phyloP scores from a whole-genome alignment of 2,113 vertebrate species.

The Pterocles burchelli region DNA sequence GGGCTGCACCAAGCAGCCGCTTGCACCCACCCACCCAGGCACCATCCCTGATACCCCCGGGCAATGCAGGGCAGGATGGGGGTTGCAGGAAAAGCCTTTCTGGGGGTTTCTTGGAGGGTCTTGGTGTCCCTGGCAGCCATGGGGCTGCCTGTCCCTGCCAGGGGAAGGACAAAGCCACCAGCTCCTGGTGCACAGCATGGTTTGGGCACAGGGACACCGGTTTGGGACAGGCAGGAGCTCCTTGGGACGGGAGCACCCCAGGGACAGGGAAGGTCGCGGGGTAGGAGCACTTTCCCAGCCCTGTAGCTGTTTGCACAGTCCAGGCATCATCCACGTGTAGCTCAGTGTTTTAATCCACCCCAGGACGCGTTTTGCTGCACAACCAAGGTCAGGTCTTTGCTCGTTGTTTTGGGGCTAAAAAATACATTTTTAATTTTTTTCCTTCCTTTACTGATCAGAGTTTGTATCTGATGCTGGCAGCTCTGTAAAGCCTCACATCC shows the following conservation, averaged over 20 bases:
- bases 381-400: neutral
- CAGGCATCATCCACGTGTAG: neutral
- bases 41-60: rapidly evolving
- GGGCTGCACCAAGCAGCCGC: neutral
- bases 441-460: neutral
- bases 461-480: neutral
- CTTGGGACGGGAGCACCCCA: too few species aligned
- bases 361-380: neutral
- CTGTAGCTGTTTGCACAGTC: neutral
- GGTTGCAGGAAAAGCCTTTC: neutral
- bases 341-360: neutral
- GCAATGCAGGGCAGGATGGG: neutral
- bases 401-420: neutral
- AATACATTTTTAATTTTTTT: neutral
- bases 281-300: neutral
- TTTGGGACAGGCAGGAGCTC: neutral
- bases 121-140: rapidly evolving
- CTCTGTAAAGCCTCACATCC: neutral
- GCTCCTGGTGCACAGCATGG: rapidly evolving
- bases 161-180: neutral
- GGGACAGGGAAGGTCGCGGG: neutral
- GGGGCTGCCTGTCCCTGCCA: neutral
- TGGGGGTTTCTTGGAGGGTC: neutral
- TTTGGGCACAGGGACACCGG: rapidly evolving
- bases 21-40: neutral